Conservation (phyloP, 2,113 vertebrate species). For the Gymnogyps californianus region DNA sequence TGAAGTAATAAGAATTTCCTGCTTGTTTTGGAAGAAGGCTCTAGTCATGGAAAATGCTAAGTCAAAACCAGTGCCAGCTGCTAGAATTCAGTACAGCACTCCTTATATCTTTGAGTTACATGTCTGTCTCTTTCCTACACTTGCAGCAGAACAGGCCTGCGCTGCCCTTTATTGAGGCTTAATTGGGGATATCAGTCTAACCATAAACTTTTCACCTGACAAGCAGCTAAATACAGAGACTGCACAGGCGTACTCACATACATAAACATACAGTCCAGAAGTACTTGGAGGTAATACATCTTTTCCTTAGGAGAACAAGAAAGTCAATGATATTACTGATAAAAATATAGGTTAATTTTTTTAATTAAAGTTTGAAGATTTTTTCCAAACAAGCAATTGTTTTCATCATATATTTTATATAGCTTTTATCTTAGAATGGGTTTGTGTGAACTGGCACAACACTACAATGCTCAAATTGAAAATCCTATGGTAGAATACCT, state of each 20-base stretch:
- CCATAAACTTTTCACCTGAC: background rate
- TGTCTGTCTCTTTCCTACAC: background rate
- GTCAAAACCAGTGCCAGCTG: background rate
- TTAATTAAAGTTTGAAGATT: background rate
- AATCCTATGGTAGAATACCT: background rate
- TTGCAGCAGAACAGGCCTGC: background rate
- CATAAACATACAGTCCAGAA: background rate
- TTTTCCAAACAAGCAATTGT: background rate
- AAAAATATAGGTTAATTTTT: background rate
- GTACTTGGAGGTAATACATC: background rate
- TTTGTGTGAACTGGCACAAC: background rate
- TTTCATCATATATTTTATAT: background rate
- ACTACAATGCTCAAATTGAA: background rate
- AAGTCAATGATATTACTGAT: background rate
- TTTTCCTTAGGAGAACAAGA: background rate
- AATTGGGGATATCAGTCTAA: background rate
- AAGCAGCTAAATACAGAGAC: background rate
- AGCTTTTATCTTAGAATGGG: background rate
- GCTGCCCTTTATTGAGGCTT: background rate
- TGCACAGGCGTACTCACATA: background rate
- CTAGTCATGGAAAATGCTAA: background rate
- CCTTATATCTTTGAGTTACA: background rate
- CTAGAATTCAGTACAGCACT: background rate
- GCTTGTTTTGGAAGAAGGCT: background rate
- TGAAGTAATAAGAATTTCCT: background rate